Evolutionary conservation across 1,140 invertebrate species (phyloP).

Genomic region (Ladona fulva): DNA sequence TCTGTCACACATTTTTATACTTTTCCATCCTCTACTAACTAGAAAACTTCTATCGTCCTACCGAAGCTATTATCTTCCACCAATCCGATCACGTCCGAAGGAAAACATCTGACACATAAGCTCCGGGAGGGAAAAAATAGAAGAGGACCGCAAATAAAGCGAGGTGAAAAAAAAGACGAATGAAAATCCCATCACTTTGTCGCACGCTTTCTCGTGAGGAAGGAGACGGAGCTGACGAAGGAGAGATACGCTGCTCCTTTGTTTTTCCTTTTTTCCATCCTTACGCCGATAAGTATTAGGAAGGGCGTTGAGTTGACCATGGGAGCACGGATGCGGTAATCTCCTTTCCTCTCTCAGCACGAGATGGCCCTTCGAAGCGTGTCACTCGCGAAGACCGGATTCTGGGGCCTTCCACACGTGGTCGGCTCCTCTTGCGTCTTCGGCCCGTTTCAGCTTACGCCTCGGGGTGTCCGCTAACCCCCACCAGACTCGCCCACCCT

Average conservation of each 20-base stretch:
- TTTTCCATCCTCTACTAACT: too few relatives aligned
- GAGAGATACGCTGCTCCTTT: not conserved
- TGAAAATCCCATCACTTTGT: not conserved
- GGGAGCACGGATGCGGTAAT: not conserved
- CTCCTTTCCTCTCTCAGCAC: not conserved
- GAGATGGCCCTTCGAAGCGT: not conserved
- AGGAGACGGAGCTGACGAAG: not conserved
- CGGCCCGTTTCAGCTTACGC: not conserved
- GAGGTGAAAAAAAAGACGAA: not conserved
- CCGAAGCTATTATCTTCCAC: too few relatives aligned
- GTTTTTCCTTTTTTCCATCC: not conserved
- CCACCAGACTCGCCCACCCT: not conserved
- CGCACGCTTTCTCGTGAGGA: not conserved
- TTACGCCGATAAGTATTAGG: not conserved
- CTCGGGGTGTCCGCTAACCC: not conserved
- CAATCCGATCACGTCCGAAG: too few relatives aligned
- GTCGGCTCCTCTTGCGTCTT: not conserved
- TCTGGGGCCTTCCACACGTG: not conserved
- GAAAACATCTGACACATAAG: too few relatives aligned
- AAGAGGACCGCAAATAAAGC: not conserved
- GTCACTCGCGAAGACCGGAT: constrained; percentile 6
- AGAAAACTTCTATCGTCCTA: too few relatives aligned
- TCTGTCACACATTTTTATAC: too few relatives aligned
- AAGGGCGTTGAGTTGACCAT: not conserved
- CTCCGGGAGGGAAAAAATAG: not conserved